These are phyloP conservation scores for Rhynchopsitta pachyrhyncha DNA, from an alignment of 2,113 vertebrate species.

Conservation along the genomic window DNA sequence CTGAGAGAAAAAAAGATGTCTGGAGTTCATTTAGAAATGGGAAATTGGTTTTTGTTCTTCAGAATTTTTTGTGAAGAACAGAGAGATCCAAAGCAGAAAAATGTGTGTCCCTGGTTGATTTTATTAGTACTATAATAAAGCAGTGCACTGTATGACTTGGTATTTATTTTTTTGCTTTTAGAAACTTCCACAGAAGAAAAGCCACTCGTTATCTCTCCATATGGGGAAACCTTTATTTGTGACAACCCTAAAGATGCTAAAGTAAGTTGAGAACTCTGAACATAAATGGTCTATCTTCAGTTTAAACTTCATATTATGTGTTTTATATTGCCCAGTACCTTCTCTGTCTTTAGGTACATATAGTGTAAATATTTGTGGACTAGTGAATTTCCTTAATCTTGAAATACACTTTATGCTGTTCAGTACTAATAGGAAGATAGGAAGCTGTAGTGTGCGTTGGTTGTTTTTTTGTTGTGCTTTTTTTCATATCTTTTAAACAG, in stretches of 20 bases:
- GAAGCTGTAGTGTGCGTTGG: not conserved
- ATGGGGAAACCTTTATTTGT: conserved; percentile 88
- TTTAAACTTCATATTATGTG: not conserved
- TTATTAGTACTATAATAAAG: not conserved
- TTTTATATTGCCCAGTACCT: not conserved
- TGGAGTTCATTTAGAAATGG: not conserved
- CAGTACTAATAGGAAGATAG: not conserved
- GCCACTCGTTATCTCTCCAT: conserved; percentile 81
- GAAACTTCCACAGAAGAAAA: conserved; percentile 70
- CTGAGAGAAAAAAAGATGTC: not conserved
- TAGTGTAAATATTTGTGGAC: not conserved
- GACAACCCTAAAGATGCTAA: conserved; percentile 68
- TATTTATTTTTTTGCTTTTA: not conserved
- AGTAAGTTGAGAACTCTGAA: conserved; percentile 75
- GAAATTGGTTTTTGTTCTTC: not conserved
- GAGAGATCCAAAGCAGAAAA: not conserved
- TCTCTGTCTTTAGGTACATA: not conserved
- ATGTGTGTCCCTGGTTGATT: not conserved
- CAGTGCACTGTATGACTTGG: not conserved
- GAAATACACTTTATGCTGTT: not conserved
- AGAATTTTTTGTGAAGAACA: not conserved
- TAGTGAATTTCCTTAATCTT: not conserved
- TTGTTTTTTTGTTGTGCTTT: not conserved
- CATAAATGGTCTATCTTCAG: not conserved
- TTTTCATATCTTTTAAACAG: not conserved